Evolutionary conservation across 2,113 vertebrate genomes (phyloP).

Genomic region (Tenebrosternarchus preto): DNA sequence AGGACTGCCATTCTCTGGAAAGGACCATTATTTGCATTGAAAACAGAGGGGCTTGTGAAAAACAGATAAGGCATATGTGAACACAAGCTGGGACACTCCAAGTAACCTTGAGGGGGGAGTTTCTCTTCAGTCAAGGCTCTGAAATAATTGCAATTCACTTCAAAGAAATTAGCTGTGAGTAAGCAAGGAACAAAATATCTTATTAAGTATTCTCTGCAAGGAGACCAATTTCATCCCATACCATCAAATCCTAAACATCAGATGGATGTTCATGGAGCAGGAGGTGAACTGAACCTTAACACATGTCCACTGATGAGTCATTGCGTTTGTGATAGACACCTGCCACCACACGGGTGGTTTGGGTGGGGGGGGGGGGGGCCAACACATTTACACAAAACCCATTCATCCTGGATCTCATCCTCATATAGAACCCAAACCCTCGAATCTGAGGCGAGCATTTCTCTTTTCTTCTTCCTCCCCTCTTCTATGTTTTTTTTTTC

Average conservation of each 20-base stretch:
- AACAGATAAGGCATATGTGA: slow-evolving; percentile 82
- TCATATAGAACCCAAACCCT: not conserved
- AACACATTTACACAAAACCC: not conserved
- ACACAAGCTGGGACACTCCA: slow-evolving; percentile 75
- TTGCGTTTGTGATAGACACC: not conserved
- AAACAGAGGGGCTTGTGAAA: slow-evolving; percentile 79
- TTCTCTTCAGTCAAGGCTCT: not conserved
- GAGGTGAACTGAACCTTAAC: not conserved
- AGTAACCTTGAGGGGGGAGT: slow-evolving; percentile 72
- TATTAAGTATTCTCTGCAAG: too few species aligned
- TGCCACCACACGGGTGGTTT: too few species aligned
- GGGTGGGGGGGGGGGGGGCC: not conserved
- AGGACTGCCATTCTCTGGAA: slow-evolving; percentile 77
- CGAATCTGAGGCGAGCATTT: not conserved
- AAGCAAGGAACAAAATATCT: too few species aligned
- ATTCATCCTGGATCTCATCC: not conserved
- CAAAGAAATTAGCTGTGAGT: slow-evolving; percentile 32
- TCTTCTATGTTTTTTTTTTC: slow-evolving; percentile 9
- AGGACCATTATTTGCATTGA: slow-evolving; percentile 82
- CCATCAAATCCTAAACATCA: not conserved
- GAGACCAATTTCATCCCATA: too few species aligned
- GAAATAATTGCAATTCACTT: slow-evolving; percentile 36
- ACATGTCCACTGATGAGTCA: not conserved
- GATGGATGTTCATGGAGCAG: not conserved
- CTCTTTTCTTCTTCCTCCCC: not conserved